A percentile compares a stretch with the other conserved stretches of the same genome.
Evolutionary conservation across 92 coral and sea anemone genomes (phyloP).

Genomic region (Phenganax stokvisi): DNA sequence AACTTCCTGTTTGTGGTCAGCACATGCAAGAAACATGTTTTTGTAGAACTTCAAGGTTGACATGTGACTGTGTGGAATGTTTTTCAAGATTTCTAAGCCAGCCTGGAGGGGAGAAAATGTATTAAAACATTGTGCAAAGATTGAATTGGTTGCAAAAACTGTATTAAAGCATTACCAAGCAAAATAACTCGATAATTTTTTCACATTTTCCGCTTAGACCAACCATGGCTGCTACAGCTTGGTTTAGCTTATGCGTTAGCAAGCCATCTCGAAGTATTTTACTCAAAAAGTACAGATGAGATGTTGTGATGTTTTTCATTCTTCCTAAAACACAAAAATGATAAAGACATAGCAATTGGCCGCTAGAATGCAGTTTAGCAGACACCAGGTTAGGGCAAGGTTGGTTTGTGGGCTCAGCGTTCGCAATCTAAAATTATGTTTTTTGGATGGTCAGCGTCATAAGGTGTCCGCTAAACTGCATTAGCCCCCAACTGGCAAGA

Average conservation of each 20-base stretch:
- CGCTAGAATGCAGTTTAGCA: neutral
- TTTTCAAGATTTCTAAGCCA: constrained; percentile 62
- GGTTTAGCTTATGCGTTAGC: constrained; percentile 54
- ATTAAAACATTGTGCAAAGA: neutral
- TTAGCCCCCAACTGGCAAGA: too few species aligned
- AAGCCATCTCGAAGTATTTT: constrained; percentile 60
- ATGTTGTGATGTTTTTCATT: constrained; percentile 13
- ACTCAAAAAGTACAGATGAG: constrained; percentile 56
- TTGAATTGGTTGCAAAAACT: neutral
- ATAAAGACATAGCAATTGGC: neutral
- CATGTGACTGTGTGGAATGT: constrained; percentile 49
- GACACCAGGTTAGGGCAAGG: too few species aligned
- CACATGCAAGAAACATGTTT: constrained; percentile 66
- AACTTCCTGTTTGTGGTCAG: constrained; percentile 58
- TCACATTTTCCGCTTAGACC: constrained; percentile 64
- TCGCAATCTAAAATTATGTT: too few species aligned
- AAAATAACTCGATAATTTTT: constrained; percentile 65
- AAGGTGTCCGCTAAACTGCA: too few species aligned
- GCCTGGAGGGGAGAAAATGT: constrained; percentile 42
- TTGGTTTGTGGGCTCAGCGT: too few species aligned
- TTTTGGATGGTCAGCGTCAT: too few species aligned
- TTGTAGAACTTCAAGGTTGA: constrained; percentile 61
- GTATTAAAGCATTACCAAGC: constrained; percentile 53
- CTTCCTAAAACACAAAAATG: constrained; percentile 10
- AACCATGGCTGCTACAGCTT: constrained; percentile 56